Base-by-base conservation (phyloP, 2,113 vertebrate genomes). In the Arizona elegans region DNA sequence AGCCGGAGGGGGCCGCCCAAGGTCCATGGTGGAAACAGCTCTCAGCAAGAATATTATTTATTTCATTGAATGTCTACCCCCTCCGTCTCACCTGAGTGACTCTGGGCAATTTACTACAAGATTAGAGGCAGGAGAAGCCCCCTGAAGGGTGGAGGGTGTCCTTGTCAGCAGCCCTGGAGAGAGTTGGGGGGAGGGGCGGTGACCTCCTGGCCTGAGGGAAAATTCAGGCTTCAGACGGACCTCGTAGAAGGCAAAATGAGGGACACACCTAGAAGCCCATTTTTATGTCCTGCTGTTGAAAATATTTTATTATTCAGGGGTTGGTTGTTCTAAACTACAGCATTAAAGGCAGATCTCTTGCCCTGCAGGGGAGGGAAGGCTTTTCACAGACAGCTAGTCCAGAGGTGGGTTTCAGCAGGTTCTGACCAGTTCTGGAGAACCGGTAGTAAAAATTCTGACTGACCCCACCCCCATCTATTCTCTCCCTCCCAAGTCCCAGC, bases 1-100 rank as follows among this genome's bases (percentile, higher is more conserved):
- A 10, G 9, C 59, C 0, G 9, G 24, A 33, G 29, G 29, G 2
- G 1, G 13, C 29, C 13, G 0, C 5, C 65, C 4, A 0, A 26
- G 62, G 65, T 1, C 29, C 29, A 6, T 15, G 65, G 29, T 5
- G 13, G 26, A 15, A n/a, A 33, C 12, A 15, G 65, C 5, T 1
- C n/a, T 70, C 65, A 62, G 24, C 3, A 26, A 12, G 29, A 70
- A n/a, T 13, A n/a, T 15, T 15, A n/a, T 62, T 26, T 11, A 62
- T 62, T 29, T 29, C 12, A 62, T 12, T 29, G 0, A 4, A 29
- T 62, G 1, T 29, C 62, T 65, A 29, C 26, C 26, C 62, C 62
- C 62, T 65, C 26, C 26, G 3, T 29, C 26, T 29, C 26, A 12
- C 59, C 11, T 1, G 29, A 29, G 3, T 29, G 24, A 12, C 26